Conservation (phyloP, 2,113 vertebrate genomes). For the Onychorhynchus coronatus region DNA sequence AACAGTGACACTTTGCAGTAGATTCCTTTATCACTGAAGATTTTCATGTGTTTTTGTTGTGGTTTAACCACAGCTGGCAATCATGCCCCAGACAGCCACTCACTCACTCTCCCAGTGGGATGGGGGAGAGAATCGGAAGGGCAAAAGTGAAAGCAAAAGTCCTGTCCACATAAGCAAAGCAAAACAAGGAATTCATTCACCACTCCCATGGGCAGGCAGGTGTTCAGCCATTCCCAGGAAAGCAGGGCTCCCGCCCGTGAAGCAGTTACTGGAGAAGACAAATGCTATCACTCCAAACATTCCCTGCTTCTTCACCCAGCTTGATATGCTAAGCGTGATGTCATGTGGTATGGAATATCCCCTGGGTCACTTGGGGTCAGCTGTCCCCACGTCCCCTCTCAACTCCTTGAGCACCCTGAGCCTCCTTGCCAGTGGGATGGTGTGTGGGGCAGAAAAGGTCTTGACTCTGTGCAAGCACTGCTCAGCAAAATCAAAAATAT, state of each 20-base stretch:
- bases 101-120: background rate
- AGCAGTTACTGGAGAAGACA: background rate
- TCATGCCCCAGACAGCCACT: background rate
- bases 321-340: background rate
- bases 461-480: background rate
- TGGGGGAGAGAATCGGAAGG: background rate
- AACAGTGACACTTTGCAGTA: background rate
- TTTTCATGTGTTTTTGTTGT: background rate
- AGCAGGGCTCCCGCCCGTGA: rapidly evolving
- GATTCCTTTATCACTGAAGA: background rate
- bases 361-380: background rate
- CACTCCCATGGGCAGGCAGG: background rate
- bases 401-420: background rate
- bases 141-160: background rate
- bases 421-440: background rate
- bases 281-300: background rate
- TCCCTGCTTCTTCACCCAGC: background rate
- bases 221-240: background rate
- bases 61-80: background rate
- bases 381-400: background rate
- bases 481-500: background rate
- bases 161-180: background rate
- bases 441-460: background rate
- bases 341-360: background rate
- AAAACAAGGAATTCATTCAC: background rate